Conservation (phyloP, 2,797 vertebrate species). For the Myotis vivesi region DNA sequence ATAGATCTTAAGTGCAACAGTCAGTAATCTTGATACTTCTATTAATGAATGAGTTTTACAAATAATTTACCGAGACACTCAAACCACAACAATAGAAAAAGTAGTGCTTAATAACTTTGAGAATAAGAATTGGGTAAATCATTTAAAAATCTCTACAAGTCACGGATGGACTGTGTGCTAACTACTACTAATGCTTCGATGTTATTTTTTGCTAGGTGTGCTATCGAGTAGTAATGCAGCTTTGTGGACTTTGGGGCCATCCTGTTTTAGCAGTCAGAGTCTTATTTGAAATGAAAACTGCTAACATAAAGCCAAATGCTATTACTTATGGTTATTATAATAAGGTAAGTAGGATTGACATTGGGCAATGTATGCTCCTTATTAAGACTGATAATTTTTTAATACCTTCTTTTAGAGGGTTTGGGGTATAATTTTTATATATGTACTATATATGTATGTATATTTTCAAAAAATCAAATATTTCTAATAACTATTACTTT, state of each 20-base stretch:
- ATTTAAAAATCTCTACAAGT: neutral
- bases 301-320: slow-evolving; percentile 94
- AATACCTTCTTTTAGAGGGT: neutral
- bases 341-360: slow-evolving; percentile 82
- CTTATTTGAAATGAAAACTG: slow-evolving; percentile 97
- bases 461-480: neutral
- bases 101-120: slow-evolving; percentile 24
- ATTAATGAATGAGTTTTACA: slow-evolving; percentile 14
- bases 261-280: slow-evolving; percentile 97
- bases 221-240: slow-evolving; percentile 98
- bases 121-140: neutral
- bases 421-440: neutral
- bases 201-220: slow-evolving; percentile 89
- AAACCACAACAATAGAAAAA: slow-evolving; percentile 9
- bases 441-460: neutral
- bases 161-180: neutral
- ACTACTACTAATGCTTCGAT: neutral
- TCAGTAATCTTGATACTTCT: slow-evolving; percentile 25
- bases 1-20: neutral
- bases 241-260: slow-evolving; percentile 94
- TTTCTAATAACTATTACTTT: slow-evolving; percentile 29
- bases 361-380: neutral
- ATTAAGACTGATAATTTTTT: slow-evolving; percentile 2
- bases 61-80: neutral
- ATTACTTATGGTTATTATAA: slow-evolving; percentile 96